These are phyloP conservation scores for Protaetia brevitarsis DNA, from an alignment of 1,140 invertebrate species.

Conservation along the genomic window DNA sequence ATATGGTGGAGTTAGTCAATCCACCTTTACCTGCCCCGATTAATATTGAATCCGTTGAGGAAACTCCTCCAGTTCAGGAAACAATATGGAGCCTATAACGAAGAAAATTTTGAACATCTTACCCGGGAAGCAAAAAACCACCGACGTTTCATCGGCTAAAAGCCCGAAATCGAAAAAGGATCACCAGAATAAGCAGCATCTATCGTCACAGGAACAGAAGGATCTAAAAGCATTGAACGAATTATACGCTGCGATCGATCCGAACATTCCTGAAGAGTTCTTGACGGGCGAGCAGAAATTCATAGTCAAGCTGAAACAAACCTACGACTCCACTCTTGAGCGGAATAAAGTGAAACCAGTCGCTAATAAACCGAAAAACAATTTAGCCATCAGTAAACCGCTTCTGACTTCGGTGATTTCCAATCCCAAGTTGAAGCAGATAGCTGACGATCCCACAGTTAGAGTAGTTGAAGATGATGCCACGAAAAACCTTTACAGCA, in stretches of 20 bases:
- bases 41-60: too few relatives aligned
- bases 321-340: constrained; percentile 37
- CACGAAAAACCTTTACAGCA: background rate
- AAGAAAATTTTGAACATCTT: too few relatives aligned
- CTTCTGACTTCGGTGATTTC: constrained; percentile 39
- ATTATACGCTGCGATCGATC: constrained; percentile 18
- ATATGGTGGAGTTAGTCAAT: too few relatives aligned
- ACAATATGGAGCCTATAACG: background rate
- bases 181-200: constrained; percentile 25
- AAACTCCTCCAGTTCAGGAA: too few relatives aligned
- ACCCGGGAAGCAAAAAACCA: background rate
- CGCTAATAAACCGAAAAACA: constrained; percentile 38
- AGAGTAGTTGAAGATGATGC: constrained; percentile 1
- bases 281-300: constrained; percentile 38
- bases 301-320: constrained; percentile 38
- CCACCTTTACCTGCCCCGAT: too few relatives aligned
- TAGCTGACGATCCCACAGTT: constrained; percentile 33
- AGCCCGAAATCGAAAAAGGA: background rate
- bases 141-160: background rate
- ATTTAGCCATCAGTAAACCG: constrained; percentile 42
- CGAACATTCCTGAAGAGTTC: constrained; percentile 20
- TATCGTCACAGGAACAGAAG: constrained; percentile 40
- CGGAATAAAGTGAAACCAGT: constrained; percentile 21
- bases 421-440: constrained; percentile 38
- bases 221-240: constrained; percentile 8